Evolutionary conservation across 2,888 invertebrate genomes (phyloP).

Genomic region (Esperia sulphurella): DNA sequence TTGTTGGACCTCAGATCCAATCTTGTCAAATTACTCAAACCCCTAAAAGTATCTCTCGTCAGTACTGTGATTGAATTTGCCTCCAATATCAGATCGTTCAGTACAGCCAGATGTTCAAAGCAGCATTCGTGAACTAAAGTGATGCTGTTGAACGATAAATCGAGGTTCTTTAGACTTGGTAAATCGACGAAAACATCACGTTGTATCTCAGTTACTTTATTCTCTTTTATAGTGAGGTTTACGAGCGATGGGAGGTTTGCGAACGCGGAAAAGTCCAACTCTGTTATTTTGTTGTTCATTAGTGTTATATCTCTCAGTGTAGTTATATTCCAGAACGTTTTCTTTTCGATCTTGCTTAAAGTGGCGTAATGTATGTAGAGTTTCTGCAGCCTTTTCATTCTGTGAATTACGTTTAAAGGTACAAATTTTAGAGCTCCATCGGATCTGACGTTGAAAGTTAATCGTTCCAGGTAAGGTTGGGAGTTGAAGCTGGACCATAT

Average conservation of each 20-base stretch:
- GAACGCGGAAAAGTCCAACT: constrained; percentile 85
- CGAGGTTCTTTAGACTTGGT: constrained; percentile 85
- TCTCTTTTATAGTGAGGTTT: constrained; percentile 86
- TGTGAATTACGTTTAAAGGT: constrained; percentile 83
- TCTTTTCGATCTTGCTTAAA: constrained; percentile 84
- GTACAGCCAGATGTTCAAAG: constrained; percentile 84
- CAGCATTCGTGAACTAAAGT: constrained; percentile 92
- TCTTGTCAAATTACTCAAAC: constrained; percentile 84
- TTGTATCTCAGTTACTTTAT: constrained; percentile 87
- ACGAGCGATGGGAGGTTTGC: constrained; percentile 85
- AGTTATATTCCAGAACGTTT: constrained; percentile 87
- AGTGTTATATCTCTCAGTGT: constrained; percentile 84
- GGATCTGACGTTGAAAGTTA: constrained; percentile 85
- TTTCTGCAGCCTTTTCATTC: constrained; percentile 82
- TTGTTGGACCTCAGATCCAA: constrained; percentile 88
- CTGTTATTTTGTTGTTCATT: constrained; percentile 84
- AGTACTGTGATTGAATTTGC: constrained; percentile 86
- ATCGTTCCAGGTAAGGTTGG: constrained; percentile 83
- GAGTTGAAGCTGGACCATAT: constrained; percentile 86
- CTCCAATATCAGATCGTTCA: constrained; percentile 89
- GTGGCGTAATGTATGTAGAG: constrained; percentile 86
- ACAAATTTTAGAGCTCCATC: constrained; percentile 84
- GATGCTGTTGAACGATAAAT: constrained; percentile 92
- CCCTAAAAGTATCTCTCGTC: constrained; percentile 87
- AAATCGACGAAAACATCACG: constrained; percentile 87